A percentile compares a stretch with the other conserved stretches of the same genome.
These are phyloP conservation scores for Salarias fasciatus DNA, from an alignment of 2,797 vertebrate genomes.

Conservation along the genomic window DNA sequence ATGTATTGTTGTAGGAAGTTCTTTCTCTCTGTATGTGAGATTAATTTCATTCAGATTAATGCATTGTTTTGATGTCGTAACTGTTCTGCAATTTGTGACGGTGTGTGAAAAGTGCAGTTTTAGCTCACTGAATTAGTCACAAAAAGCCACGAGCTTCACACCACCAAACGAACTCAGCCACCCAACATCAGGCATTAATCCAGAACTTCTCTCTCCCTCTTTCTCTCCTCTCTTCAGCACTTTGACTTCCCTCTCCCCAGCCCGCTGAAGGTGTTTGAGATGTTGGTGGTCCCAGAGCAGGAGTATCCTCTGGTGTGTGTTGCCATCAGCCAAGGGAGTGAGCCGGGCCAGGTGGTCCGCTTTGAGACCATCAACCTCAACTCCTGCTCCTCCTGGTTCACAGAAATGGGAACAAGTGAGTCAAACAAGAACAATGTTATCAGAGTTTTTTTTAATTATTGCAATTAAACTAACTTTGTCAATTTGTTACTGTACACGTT, in stretches of 20 bases:
- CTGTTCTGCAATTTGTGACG: no score
- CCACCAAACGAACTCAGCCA: no score
- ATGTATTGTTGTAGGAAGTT: no score
- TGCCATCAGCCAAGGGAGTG: slow-evolving; percentile 89
- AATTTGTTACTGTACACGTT: no score
- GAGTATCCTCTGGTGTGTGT: slow-evolving; percentile 98
- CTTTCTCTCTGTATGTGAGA: no score
- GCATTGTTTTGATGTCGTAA: no score
- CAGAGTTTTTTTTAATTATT: no score
- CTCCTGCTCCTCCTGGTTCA: slow-evolving; percentile 99
- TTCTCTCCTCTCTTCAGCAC: slow-evolving; percentile 81
- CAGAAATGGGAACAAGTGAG: slow-evolving; percentile 92
- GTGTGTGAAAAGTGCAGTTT: no score
- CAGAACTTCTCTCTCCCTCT: not conserved
- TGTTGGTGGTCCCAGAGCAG: slow-evolving; percentile 98
- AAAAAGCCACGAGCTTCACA: no score
- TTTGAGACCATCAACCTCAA: slow-evolving; percentile 99
- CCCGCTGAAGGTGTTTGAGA: slow-evolving; percentile 97
- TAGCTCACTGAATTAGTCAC: no score
- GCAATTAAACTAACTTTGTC: no score
- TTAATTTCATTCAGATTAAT: no score
- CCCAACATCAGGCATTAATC: not conserved
- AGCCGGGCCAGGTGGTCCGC: slow-evolving; percentile 91
- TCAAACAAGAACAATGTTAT: not conserved
- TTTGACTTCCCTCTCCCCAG: slow-evolving; percentile 98